Conservation (phyloP, 2,888 invertebrate species). For the Kryphioiulus occultus region DNA sequence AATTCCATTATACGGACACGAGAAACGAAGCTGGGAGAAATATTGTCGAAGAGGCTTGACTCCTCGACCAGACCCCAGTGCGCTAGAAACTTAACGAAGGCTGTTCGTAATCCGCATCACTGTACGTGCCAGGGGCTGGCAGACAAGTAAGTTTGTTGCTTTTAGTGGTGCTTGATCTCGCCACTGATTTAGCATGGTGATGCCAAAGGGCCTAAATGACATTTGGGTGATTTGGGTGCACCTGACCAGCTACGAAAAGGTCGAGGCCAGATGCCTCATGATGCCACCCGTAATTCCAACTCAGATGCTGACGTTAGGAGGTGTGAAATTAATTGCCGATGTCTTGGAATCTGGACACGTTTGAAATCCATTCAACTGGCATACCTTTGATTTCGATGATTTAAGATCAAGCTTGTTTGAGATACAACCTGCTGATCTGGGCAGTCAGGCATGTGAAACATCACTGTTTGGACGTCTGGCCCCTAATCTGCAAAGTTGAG, state of each 20-base stretch:
- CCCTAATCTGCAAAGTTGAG: too few species aligned
- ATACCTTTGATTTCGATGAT: neutral
- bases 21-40: neutral
- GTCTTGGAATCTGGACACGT: neutral
- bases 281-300: neutral
- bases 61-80: neutral
- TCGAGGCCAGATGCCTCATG: neutral
- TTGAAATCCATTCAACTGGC: neutral
- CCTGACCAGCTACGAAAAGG: neutral
- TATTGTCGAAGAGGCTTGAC: neutral
- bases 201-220: neutral
- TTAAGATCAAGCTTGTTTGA: neutral
- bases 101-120: neutral
- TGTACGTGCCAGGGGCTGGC: neutral
- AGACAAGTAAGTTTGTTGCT: neutral
- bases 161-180: neutral
- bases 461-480: too few species aligned
- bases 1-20: slow-evolving; percentile 28
- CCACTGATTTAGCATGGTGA: neutral
- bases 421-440: too few species aligned
- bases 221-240: neutral
- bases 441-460: too few species aligned
- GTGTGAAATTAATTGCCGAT: neutral
- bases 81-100: neutral
- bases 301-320: neutral